These are phyloP conservation scores for Turritopsis rubra DNA, from an alignment of 30 jellyfish, hydroid and myxozoan species.

Conservation along the genomic window DNA sequence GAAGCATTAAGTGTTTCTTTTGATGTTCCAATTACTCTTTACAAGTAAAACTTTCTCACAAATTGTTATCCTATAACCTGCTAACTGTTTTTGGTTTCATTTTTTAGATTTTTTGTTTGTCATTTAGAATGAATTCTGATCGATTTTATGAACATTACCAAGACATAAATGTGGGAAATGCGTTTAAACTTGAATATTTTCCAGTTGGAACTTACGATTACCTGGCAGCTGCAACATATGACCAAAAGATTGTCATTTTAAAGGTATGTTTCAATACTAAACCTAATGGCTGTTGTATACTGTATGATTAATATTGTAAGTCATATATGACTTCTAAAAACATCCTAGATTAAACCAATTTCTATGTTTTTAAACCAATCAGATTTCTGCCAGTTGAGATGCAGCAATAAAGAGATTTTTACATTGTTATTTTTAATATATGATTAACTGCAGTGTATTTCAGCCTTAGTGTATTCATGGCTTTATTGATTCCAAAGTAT, in stretches of 20 bases:
- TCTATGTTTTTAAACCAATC: not conserved
- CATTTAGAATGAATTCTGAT: not conserved
- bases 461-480: no score
- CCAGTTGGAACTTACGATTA: constrained; percentile 37
- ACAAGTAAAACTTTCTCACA: constrained; percentile 24
- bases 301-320: not conserved
- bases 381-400: not conserved
- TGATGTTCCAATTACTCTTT: constrained; percentile 61
- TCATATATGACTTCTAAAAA: no score
- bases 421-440: not conserved
- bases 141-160: constrained; percentile 5
- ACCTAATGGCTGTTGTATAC: not conserved
- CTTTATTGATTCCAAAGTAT: no score
- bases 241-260: constrained; percentile 34
- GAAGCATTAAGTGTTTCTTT: constrained; percentile 26
- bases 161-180: constrained; percentile 6
- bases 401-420: not conserved
- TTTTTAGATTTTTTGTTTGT: not conserved
- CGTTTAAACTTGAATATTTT: constrained; percentile 20
- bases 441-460: no score
- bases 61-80: not conserved
- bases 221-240: constrained; percentile 47
- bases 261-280: constrained; percentile 38
- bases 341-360: no score
- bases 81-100: not conserved